Evolutionary conservation across 2,888 invertebrate species (phyloP).

Genomic region (Agonum fuliginosum): DNA sequence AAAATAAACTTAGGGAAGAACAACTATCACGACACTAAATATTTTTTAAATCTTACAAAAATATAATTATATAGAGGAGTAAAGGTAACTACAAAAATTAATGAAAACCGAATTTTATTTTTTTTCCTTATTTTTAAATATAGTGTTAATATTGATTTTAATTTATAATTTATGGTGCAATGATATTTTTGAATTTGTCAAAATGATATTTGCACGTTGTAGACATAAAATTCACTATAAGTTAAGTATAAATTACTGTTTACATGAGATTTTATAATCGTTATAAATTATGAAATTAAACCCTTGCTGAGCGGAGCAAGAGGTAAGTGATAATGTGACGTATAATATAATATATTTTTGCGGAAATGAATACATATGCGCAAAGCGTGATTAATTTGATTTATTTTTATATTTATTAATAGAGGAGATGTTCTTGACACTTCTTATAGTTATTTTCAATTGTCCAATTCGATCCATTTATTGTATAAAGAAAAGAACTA

Average conservation of each 20-base stretch:
- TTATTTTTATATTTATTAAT: too few species aligned
- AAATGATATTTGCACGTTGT: conserved; percentile 4
- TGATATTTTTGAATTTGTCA: conserved; percentile 6
- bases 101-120: too few species aligned
- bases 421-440: too few species aligned
- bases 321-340: not conserved
- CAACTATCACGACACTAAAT: too few species aligned
- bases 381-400: not conserved
- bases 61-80: too few species aligned
- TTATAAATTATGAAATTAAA: conserved; percentile 47
- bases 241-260: conserved; percentile 47
- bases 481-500: not conserved
- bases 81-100: too few species aligned
- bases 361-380: not conserved
- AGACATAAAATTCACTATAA: not conserved
- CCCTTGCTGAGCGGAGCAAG: conserved; percentile 11
- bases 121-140: too few species aligned
- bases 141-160: not conserved
- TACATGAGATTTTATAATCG: conserved; percentile 42
- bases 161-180: conserved; percentile 10
- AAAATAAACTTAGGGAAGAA: too few species aligned
- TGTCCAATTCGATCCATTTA: too few species aligned
- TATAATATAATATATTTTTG: too few species aligned
- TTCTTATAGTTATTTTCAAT: not conserved
- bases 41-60: too few species aligned